These are phyloP conservation scores for Molossus molossus DNA, from an alignment of 2,797 vertebrate genomes.

Conservation along the genomic window DNA sequence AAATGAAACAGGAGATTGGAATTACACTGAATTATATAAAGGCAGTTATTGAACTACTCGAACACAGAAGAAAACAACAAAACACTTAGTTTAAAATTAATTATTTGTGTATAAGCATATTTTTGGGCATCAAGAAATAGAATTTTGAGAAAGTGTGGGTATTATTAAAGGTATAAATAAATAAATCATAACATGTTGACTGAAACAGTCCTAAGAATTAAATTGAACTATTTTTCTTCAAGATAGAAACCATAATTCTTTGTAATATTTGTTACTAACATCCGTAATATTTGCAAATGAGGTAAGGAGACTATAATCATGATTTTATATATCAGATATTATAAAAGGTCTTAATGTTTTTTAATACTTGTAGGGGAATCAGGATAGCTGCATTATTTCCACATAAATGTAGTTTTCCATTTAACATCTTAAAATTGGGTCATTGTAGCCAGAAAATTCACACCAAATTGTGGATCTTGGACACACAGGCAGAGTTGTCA, in stretches of 20 bases:
- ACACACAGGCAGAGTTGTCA: constrained; percentile 86
- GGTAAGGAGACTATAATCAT: constrained; percentile 33
- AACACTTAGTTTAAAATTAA: constrained; percentile 69
- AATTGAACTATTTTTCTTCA: constrained; percentile 62
- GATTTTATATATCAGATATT: constrained; percentile 44
- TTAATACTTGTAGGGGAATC: constrained; percentile 7
- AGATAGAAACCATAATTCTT: constrained; percentile 52
- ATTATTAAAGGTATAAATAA: constrained; percentile 38
- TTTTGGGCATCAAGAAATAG: background rate
- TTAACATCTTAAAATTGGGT: constrained; percentile 87
- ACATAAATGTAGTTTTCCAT: constrained; percentile 79
- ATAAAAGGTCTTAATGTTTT: constrained; percentile 46
- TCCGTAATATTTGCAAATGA: constrained; percentile 71
- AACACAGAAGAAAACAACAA: constrained; percentile 74
- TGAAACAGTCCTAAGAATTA: constrained; percentile 64
- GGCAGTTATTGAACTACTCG: constrained; percentile 54
- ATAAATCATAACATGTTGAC: constrained; percentile 55
- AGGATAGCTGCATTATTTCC: constrained; percentile 57
- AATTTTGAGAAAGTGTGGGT: constrained; percentile 58
- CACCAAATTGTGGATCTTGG: constrained; percentile 83
- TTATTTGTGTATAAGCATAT: constrained; percentile 70
- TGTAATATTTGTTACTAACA: constrained; percentile 62
- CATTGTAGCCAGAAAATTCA: constrained; percentile 88
- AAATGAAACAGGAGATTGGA: constrained; percentile 52
- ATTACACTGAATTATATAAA: constrained; percentile 78